A percentile compares a stretch with the other conserved stretches of the same genome.
These are phyloP conservation scores for Drosophila varians DNA, from an alignment of 1,140 invertebrate genomes.

Conservation along the genomic window DNA sequence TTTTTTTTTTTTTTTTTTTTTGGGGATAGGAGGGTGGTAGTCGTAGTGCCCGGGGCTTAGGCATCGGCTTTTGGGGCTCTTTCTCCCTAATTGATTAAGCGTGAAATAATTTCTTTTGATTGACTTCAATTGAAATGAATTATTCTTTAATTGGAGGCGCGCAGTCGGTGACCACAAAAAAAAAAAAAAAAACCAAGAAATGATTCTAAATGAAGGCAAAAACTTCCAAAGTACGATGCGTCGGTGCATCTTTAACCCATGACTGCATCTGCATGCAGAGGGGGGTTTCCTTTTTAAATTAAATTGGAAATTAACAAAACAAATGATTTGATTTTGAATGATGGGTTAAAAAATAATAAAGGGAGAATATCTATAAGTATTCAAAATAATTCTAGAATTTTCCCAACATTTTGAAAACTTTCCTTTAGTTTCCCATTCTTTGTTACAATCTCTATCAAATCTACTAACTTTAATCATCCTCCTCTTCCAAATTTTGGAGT, in stretches of 20 bases:
- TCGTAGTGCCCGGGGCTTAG: conserved; percentile 15
- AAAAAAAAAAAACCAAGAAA: neutral
- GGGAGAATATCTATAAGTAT: no score
- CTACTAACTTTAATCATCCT: neutral
- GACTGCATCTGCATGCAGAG: no score
- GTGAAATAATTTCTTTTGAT: conserved; percentile 81
- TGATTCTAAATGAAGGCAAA: neutral
- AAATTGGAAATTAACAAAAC: neutral
- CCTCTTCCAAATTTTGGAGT: neutral
- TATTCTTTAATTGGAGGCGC: conserved; percentile 76
- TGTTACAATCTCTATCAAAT: no score
- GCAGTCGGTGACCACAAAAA: conserved; percentile 39
- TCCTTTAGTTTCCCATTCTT: no score
- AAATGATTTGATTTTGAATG: neutral
- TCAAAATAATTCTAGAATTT: no score
- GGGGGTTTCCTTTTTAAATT: neutral
- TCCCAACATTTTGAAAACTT: no score
- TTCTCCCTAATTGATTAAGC: conserved; percentile 75
- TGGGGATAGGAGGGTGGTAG: no score
- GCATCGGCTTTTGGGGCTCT: neutral
- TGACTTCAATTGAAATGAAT: conserved; percentile 82
- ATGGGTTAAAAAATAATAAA: no score
- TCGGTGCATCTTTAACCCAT: conserved; percentile 42
- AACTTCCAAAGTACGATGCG: conserved; percentile 38
- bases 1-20: no score